A percentile compares a stretch with the other conserved stretches of the same genome.
phyloP scores from a whole-genome alignment of 2,797 vertebrate genomes.

The Danio albolineatus region DNA sequence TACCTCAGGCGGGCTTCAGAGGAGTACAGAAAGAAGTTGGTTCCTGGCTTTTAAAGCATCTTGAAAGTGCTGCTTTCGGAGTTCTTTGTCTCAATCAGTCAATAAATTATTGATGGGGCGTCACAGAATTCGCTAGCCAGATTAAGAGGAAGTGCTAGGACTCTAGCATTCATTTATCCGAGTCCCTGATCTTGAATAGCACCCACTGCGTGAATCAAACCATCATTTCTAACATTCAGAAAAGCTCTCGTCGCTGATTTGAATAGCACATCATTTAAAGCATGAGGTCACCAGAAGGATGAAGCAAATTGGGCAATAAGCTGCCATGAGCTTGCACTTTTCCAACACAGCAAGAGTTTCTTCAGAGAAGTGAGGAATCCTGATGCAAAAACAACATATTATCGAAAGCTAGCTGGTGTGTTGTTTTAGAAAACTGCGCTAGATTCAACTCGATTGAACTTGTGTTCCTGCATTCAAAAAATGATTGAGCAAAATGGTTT shows the following conservation, averaged over 20 bases:
- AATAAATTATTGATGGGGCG: constrained; percentile 34
- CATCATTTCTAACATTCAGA: not conserved
- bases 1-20: constrained; percentile 25
- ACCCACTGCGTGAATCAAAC: constrained; percentile 1
- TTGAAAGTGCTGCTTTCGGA: constrained; percentile 18
- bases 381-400: not conserved
- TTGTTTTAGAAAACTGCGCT: not conserved
- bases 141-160: not conserved
- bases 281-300: constrained; percentile 36
- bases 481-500: not conserved
- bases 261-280: constrained; percentile 10
- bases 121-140: constrained; percentile 3
- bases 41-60: constrained; percentile 11
- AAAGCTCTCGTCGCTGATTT: not conserved
- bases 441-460: not conserved
- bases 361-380: not conserved
- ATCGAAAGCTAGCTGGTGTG: not conserved
- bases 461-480: not conserved
- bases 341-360: not conserved
- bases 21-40: not conserved
- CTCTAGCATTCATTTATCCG: not conserved
- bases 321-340: constrained; percentile 7
- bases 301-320: constrained; percentile 14
- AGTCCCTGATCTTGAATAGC: not conserved
- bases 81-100: constrained; percentile 2